Evolutionary conservation across 1,140 invertebrate genomes (phyloP), one percentile per base, ranked within the genome.

Genomic region (Glossosoma conforme): DNA sequence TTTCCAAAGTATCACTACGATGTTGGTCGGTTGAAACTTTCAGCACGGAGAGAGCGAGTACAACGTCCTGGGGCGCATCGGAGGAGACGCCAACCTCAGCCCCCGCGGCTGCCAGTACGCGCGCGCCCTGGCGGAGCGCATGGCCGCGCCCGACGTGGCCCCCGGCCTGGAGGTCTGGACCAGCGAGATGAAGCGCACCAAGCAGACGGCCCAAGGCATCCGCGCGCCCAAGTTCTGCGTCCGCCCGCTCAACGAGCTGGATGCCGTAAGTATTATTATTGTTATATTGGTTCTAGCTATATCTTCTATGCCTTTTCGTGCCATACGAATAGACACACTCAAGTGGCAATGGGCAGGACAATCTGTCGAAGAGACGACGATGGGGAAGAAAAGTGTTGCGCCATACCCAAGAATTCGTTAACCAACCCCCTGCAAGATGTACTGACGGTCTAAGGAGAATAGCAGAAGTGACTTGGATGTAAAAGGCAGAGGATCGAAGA

Each of bases 11-110:
- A 37, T 54, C 44, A 54, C 42, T 48, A 45, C 38, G 51, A 53
- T 50, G 14, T 44, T 56, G 37, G 48, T 40, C 44, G 38, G 38
- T 57, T 53, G 28, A 52, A 54, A 55, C 61, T 63, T 62, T 22
- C 64, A 93, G 87, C 93, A 97, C 72, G 93, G 93, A 0, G 93
- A 97, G 71, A 92, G 89, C 66, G 85, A 91, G 61, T 89, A 88
- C 74, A 97, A 97, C 67, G 79, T 93, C 1, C 68, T 88, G n/a
- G 92, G 93, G 1, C 78, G 86, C 53, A 93, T 97, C 56, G 93
- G 93, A 0, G 93, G 93, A 3, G 89, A 97, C 67, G 85, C 91
- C 11, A 80, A 82, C 2, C 68, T 97, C 1, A 93, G 91, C 19
- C 76, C 84, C 0, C 76, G 89, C 20, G 93, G 93, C 1, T 72